Evolutionary conservation across 1,140 invertebrate species (phyloP), one percentile per base, ranked within the genome.

Genomic region (Aphis craccivora): DNA sequence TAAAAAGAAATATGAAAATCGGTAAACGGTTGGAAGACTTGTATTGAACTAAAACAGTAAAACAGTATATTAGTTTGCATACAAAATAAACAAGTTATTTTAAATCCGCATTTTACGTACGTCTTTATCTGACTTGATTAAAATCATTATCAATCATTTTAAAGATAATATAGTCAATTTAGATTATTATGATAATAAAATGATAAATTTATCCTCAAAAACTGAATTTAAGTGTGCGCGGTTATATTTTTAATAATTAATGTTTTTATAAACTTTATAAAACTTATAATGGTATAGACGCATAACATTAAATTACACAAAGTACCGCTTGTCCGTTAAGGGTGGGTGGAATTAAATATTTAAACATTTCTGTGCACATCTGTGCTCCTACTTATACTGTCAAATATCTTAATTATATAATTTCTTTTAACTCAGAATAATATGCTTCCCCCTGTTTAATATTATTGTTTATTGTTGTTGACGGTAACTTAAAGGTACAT

Each of bases 201-300:
- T 60, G 60, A 90, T 90, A 90, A 60, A 90, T 90, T 90, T 67
- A 60, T 51, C 11, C 53, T 35, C 1, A 14, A 43, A 67, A 60
- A 40, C 55, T 43, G 51, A 67, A 45, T 67, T 67, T 43, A 90
- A 55, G 37, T 67, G 18, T 86, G 25, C 2, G 40, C 37, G 53
- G 89, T 67, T 90, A 67, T 67, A 67, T 90, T 90, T 67, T 90
- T 67, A 90, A 90, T 90, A 90, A 90, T 60, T 67, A 90, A 90
- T 90, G 88, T 30, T 90, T 90, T 90, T 40, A 90, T 60, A 90
- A 90, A 90, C 89, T 90, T 67, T 90, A 90, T 67, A 90, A 55
- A 90, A 90, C 89, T 40, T 20, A 55, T 89, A 89, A 89, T 55
- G 51, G 88, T 89, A 55, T 89, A 89, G 23, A n/a, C 37, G 37